A percentile compares a stretch with the other conserved stretches of the same genome.
These are phyloP conservation scores for Papilio polytes DNA, from an alignment of 1,140 invertebrate species.

Conservation along the genomic window DNA sequence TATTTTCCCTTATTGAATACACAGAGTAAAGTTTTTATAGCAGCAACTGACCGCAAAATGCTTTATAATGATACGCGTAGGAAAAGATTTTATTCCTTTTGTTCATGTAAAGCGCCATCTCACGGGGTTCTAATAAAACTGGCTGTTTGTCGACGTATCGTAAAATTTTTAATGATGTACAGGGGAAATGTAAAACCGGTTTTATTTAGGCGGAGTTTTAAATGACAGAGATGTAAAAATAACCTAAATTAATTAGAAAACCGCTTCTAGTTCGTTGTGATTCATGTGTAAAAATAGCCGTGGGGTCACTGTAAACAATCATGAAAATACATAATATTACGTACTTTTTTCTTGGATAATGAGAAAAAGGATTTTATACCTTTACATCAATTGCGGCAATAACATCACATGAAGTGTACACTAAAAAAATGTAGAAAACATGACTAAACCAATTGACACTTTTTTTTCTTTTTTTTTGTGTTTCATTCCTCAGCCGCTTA, in stretches of 20 bases:
- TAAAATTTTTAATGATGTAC: constrained; percentile 6
- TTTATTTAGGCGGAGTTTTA: not conserved
- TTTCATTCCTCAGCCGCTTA: too few species aligned
- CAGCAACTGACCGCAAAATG: not conserved
- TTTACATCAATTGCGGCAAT: too few species aligned
- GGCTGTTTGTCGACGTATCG: not conserved
- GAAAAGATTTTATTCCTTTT: not conserved
- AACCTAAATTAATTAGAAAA: not conserved
- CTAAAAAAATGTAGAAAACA: too few species aligned
- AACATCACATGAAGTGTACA: too few species aligned
- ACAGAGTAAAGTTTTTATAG: constrained; percentile 6
- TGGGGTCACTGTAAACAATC: too few species aligned
- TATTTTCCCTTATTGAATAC: constrained; percentile 9
- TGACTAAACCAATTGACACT: too few species aligned
- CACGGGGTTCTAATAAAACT: not conserved
- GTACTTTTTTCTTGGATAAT: too few species aligned
- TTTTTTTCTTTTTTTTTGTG: too few species aligned
- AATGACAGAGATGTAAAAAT: not conserved
- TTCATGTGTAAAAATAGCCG: not conserved
- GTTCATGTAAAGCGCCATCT: not conserved
- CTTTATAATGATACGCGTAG: constrained; percentile 8
- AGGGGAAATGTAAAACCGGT: constrained; percentile 9
- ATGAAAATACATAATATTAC: too few species aligned
- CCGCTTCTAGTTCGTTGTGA: not conserved
- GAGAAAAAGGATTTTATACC: too few species aligned